phyloP scores from a whole-genome alignment of 2,113 vertebrate species.

The Rhinogobius similis region DNA sequence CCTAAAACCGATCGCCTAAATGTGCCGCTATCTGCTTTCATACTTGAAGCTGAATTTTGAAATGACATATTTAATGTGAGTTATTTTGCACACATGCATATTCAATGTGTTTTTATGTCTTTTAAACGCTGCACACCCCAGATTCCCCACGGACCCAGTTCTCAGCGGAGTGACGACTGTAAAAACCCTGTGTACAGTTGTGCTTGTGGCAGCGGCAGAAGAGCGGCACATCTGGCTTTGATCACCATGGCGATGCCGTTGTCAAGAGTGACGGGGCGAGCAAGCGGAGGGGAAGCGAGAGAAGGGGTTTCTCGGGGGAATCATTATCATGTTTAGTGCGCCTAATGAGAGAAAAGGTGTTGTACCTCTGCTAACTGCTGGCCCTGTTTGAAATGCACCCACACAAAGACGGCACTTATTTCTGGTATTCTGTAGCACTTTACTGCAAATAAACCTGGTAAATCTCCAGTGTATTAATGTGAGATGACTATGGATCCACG shows the following conservation, averaged over 20 bases:
- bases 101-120: slow-evolving; percentile 19
- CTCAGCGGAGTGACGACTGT: slow-evolving; percentile 57
- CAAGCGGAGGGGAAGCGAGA: slow-evolving; percentile 23
- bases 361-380: slow-evolving; percentile 57
- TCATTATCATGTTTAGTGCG: slow-evolving; percentile 78
- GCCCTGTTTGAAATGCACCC: slow-evolving; percentile 43
- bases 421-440: not conserved
- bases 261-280: slow-evolving; percentile 69
- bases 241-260: slow-evolving; percentile 70
- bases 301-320: slow-evolving; percentile 64
- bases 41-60: no score
- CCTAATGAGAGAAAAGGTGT: slow-evolving; percentile 78
- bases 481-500: not conserved
- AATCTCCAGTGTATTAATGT: slow-evolving; percentile 11
- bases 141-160: slow-evolving; percentile 46
- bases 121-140: slow-evolving; percentile 3
- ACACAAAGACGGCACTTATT: slow-evolving; percentile 1
- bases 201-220: slow-evolving; percentile 56
- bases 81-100: not conserved
- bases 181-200: slow-evolving; percentile 49
- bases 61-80: no score
- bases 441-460: slow-evolving; percentile 20
- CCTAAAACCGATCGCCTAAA: no score
- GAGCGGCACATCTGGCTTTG: slow-evolving; percentile 73
- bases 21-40: no score